Conservation (phyloP, 2,888 invertebrate species). For the Habrosyne pyritoides region DNA sequence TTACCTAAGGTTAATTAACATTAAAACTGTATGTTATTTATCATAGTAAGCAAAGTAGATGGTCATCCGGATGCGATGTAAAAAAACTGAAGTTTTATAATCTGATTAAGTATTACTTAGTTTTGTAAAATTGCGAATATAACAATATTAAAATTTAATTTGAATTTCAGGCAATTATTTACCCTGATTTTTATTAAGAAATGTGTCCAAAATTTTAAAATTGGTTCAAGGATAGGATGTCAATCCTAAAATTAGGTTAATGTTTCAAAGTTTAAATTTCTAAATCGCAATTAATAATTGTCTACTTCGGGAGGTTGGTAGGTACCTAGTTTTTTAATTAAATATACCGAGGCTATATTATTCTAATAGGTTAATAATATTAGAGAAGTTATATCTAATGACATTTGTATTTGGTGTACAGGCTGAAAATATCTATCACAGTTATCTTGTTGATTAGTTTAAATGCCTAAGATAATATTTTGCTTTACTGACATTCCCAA, state of each 20-base stretch:
- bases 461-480: slow-evolving; percentile 5
- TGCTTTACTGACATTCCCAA: neutral
- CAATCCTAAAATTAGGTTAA: slow-evolving; percentile 26
- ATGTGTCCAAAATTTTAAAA: slow-evolving; percentile 65
- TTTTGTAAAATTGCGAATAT: slow-evolving; percentile 36
- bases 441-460: slow-evolving; percentile 39
- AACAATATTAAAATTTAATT: slow-evolving; percentile 56
- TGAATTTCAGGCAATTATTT: slow-evolving; percentile 72
- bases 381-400: slow-evolving; percentile 13
- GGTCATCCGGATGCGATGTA: neutral
- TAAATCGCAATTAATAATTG: neutral
- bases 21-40: neutral
- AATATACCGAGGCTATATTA: slow-evolving; percentile 5
- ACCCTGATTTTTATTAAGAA: slow-evolving; percentile 77
- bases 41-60: neutral
- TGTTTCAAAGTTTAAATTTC: slow-evolving; percentile 22
- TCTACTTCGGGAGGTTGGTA: slow-evolving; percentile 23
- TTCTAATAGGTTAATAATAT: slow-evolving; percentile 9
- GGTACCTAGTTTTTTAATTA: slow-evolving; percentile 14
- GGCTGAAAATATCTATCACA: slow-evolving; percentile 52
- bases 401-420: slow-evolving; percentile 20
- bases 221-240: slow-evolving; percentile 67
- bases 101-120: slow-evolving; percentile 9
- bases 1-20: slow-evolving; percentile 29
- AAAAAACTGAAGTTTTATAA: neutral